Evolutionary conservation across 2,113 vertebrate species (phyloP).

Genomic region (Neoarius graeffei): DNA sequence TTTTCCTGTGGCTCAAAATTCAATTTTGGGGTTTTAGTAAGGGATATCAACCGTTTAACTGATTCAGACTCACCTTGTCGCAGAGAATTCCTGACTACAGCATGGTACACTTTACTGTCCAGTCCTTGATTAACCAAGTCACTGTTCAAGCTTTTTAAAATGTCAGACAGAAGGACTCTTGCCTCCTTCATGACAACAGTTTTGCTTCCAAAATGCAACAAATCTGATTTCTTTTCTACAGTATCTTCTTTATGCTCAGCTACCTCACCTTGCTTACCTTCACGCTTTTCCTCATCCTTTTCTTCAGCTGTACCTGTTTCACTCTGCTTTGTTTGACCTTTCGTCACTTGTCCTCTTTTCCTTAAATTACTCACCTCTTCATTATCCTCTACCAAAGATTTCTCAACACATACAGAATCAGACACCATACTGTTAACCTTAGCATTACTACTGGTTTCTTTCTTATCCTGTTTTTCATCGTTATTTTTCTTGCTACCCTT

Average conservation of each 20-base stretch:
- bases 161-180: slow-evolving; percentile 69
- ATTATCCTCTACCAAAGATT: background rate
- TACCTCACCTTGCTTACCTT: background rate
- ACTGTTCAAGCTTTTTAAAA: slow-evolving; percentile 63
- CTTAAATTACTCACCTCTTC: slow-evolving; percentile 10
- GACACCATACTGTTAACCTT: background rate
- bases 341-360: slow-evolving; percentile 8
- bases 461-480: slow-evolving; percentile 3
- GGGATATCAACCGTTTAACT: slow-evolving; percentile 3
- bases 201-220: slow-evolving; percentile 39
- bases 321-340: slow-evolving; percentile 10
- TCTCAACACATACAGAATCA: background rate
- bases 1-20: slow-evolving; percentile 25
- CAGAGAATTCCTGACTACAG: background rate
- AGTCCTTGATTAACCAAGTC: slow-evolving; percentile 41
- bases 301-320: slow-evolving; percentile 8
- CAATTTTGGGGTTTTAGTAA: background rate
- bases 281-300: slow-evolving; percentile 11
- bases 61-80: background rate
- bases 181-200: slow-evolving; percentile 68
- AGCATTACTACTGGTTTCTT: background rate
- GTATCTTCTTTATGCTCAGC: background rate
- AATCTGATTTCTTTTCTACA: slow-evolving; percentile 12
- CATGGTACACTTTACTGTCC: background rate
- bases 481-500: slow-evolving; percentile 1